Conservation (phyloP, 2,797 vertebrate species). For the Liasis olivaceus region DNA sequence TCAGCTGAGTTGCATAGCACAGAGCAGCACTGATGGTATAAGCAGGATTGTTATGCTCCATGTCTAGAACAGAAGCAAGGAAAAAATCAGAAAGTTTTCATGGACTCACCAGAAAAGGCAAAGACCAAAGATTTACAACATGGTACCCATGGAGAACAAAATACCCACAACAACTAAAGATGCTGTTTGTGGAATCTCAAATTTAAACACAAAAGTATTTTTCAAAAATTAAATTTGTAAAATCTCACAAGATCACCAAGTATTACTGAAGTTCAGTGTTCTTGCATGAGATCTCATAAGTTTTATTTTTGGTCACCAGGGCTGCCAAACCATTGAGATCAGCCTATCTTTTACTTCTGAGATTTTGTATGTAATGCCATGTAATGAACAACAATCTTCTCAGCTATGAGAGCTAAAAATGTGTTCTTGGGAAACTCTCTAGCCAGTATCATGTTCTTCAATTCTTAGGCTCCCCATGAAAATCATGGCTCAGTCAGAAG, state of each 20-base stretch:
- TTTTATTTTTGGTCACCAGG: not conserved
- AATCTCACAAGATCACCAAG: not conserved
- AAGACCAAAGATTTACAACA: not conserved
- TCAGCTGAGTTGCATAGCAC: conserved; percentile 92
- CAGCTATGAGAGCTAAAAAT: not conserved
- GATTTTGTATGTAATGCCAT: not conserved
- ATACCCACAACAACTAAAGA: not conserved
- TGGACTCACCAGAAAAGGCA: not conserved
- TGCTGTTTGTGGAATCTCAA: not conserved
- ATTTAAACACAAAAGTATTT: not conserved
- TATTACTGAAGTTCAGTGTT: not conserved
- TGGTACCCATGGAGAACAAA: not conserved
- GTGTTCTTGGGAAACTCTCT: not conserved
- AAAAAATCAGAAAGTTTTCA: not conserved
- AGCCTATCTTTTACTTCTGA: not conserved
- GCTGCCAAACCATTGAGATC: not conserved
- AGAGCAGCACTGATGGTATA: conserved; percentile 95
- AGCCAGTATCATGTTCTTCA: not conserved
- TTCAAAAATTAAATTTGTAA: not conserved
- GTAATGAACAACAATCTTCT: not conserved
- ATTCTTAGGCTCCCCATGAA: not conserved
- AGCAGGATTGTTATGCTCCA: conserved; percentile 93
- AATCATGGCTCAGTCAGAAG: not conserved
- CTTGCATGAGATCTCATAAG: not conserved
- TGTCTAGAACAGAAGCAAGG: conserved; percentile 74